Evolutionary conservation across 2,888 invertebrate genomes (phyloP).

Genomic region (Trimorus sp.): DNA sequence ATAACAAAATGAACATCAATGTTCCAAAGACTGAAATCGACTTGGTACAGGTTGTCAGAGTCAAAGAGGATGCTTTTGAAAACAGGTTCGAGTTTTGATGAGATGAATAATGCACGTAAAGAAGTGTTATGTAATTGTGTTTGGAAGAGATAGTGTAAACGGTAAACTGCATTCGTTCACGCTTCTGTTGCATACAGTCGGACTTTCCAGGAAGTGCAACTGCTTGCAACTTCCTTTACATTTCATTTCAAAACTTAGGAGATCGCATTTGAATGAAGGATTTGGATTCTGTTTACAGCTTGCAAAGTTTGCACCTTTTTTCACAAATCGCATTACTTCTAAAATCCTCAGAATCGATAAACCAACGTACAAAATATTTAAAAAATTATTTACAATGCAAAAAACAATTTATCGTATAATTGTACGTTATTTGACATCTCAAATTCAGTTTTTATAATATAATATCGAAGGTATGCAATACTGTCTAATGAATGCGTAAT

Average conservation of each 20-base stretch:
- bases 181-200: constrained; percentile 36
- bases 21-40: too few relatives aligned
- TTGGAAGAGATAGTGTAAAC: constrained; percentile 42
- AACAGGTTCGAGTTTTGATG: constrained; percentile 28
- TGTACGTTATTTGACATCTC: too few relatives aligned
- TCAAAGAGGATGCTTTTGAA: constrained; percentile 7
- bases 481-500: too few relatives aligned
- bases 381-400: too few relatives aligned
- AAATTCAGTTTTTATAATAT: too few relatives aligned
- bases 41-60: background rate
- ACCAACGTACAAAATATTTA: too few relatives aligned
- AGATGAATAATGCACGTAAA: constrained; percentile 38
- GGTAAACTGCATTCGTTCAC: constrained; percentile 50
- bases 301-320: background rate
- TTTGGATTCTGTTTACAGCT: background rate
- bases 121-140: constrained; percentile 40
- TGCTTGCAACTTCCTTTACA: constrained; percentile 40
- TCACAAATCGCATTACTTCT: too few relatives aligned
- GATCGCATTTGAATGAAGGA: constrained; percentile 33
- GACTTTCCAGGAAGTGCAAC: constrained; percentile 48
- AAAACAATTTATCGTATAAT: too few relatives aligned
- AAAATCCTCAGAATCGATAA: too few relatives aligned
- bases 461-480: too few relatives aligned
- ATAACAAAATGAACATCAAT: too few relatives aligned
- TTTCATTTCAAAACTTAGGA: constrained; percentile 29